A percentile compares a stretch with the other conserved stretches of the same genome.
Conservation (phyloP, 92 coral and sea anemone genomes). For the Bergia puertoricense region DNA sequence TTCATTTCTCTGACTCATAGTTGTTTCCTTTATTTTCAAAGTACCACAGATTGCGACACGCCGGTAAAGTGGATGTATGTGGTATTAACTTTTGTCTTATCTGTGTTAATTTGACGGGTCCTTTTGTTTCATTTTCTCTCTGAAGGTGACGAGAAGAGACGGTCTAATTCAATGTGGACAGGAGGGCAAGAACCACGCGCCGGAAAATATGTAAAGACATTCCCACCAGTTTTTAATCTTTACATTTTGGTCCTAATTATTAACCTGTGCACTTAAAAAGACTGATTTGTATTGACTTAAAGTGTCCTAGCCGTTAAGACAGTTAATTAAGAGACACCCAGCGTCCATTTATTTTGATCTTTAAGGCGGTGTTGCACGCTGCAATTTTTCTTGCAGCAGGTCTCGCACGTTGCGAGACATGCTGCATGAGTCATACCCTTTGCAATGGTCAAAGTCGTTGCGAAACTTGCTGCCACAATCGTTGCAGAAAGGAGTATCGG, state of each 20-base stretch:
- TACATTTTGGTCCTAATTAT: background rate
- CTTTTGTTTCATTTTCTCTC: background rate
- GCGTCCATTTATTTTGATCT: too few relatives aligned
- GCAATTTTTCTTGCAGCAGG: too few relatives aligned
- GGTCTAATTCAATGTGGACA: conserved; percentile 68
- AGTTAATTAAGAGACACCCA: too few relatives aligned
- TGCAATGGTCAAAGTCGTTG: too few relatives aligned
- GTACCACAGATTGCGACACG: background rate
- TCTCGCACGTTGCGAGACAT: too few relatives aligned
- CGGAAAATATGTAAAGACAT: conserved; percentile 76
- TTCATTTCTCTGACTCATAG: too few relatives aligned
- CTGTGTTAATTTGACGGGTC: background rate
- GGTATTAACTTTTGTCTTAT: background rate
- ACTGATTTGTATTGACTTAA: background rate
- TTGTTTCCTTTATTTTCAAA: background rate
- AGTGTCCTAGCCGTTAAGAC: background rate
- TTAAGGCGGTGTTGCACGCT: too few relatives aligned
- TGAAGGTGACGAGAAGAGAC: conserved; percentile 88
- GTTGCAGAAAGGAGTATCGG: too few relatives aligned
- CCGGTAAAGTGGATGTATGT: background rate
- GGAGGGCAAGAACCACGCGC: conserved; percentile 92
- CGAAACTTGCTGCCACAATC: too few relatives aligned
- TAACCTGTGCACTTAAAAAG: background rate
- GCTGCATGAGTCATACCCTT: too few relatives aligned
- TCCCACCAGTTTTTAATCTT: background rate